These are phyloP conservation scores for Gymnoscopelus microlampas DNA, from an alignment of 2,797 vertebrate genomes.

Conservation along the genomic window DNA sequence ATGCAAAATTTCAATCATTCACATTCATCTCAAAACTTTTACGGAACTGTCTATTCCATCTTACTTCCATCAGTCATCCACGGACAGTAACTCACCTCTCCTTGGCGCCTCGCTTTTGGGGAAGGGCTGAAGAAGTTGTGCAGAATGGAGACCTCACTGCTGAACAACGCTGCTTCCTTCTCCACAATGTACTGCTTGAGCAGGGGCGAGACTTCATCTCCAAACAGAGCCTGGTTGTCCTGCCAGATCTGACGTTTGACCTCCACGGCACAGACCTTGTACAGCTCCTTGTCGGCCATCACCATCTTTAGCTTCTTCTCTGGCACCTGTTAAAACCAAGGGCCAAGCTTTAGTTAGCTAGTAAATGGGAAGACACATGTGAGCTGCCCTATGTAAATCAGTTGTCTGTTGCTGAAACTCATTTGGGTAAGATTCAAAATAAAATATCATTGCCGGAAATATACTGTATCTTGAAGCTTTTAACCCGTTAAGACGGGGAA, in stretches of 20 bases:
- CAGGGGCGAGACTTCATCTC: conserved; percentile 94
- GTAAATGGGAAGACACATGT: no score
- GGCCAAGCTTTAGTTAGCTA: no score
- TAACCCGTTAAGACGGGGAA: no score
- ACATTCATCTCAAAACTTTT: no score
- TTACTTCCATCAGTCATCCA: no score
- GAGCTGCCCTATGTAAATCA: no score
- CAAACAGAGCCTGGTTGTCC: conserved; percentile 98
- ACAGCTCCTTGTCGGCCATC: conserved; percentile 96
- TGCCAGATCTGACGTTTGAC: conserved; percentile 99
- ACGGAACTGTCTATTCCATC: no score
- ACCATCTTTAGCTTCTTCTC: conserved; percentile 98
- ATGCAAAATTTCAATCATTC: no score
- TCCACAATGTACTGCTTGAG: conserved; percentile 97
- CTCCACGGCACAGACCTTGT: conserved; percentile 95
- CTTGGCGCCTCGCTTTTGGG: conserved; percentile 92
- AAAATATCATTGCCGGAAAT: no score
- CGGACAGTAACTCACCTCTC: conserved; percentile 84
- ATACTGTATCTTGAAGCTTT: no score
- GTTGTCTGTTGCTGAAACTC: no score
- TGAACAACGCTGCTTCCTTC: conserved; percentile 93
- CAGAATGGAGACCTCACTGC: conserved; percentile 92
- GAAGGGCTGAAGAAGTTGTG: conserved; percentile 97
- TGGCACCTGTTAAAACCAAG: conserved; percentile 83
- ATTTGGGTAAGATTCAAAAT: no score